phyloP scores from a whole-genome alignment of 2,113 vertebrate genomes.

The Pristiophorus japonicus region DNA sequence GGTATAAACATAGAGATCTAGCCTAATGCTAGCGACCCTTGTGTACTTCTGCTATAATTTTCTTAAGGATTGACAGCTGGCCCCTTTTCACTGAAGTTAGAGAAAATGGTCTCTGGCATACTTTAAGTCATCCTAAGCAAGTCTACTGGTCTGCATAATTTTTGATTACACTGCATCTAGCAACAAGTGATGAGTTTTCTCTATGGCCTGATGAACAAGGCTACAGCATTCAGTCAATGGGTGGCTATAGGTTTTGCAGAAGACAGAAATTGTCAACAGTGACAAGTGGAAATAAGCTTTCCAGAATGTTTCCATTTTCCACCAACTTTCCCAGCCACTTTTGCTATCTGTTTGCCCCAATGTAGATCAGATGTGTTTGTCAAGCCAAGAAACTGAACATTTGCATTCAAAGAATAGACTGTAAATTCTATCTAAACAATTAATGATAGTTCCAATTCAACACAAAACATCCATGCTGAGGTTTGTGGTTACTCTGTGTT shows the following conservation, averaged over 20 bases:
- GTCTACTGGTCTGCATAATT: too few relatives aligned
- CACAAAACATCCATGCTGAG: neutral
- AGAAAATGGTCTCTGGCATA: neutral
- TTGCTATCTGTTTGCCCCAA: neutral
- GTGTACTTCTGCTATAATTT: neutral
- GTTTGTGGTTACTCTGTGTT: neutral
- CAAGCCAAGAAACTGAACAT: neutral
- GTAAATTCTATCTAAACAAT: neutral
- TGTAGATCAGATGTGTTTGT: neutral
- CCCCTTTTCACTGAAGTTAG: neutral
- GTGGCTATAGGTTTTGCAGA: neutral
- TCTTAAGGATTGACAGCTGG: neutral
- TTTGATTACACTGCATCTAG: neutral
- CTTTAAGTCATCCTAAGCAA: neutral
- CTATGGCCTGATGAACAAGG: neutral
- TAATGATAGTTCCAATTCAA: too few relatives aligned
- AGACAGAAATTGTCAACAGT: neutral
- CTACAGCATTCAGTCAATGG: neutral
- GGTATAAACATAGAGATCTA: neutral
- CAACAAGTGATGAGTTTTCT: neutral
- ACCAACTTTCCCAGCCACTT: neutral
- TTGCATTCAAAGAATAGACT: neutral
- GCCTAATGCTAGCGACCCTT: neutral
- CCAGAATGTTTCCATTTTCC: neutral
- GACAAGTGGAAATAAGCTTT: neutral